A percentile compares a stretch with the other conserved stretches of the same genome.
Conservation (phyloP, 2,797 vertebrate genomes). For the Rhincodon typus region DNA sequence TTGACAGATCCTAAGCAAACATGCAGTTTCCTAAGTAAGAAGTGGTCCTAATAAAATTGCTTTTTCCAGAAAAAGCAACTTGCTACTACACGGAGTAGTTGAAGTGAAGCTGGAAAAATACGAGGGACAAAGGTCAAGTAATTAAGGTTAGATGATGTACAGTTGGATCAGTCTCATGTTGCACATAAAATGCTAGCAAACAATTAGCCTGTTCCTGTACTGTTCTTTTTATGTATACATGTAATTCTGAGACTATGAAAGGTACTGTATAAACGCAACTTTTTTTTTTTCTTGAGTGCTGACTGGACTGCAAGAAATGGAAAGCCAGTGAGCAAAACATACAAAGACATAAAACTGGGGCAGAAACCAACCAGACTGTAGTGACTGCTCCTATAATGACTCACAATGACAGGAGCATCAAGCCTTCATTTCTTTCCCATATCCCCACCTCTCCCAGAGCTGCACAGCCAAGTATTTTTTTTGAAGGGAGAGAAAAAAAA, state of each 20-base stretch:
- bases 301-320: background rate
- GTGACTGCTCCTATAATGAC: background rate
- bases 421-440: too few relatives aligned
- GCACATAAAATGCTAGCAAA: background rate
- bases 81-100: background rate
- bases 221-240: background rate
- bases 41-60: background rate
- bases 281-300: too few relatives aligned
- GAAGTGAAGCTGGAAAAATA: background rate
- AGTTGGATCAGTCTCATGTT: background rate
- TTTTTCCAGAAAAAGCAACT: background rate
- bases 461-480: too few relatives aligned
- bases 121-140: background rate
- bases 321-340: background rate
- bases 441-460: too few relatives aligned
- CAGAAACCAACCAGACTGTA: background rate
- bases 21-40: background rate
- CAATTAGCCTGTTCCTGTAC: too few relatives aligned
- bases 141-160: background rate
- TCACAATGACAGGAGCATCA: background rate
- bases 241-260: background rate
- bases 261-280: background rate
- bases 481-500: too few relatives aligned
- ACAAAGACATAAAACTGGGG: background rate
- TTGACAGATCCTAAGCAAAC: background rate